These are phyloP conservation scores for Meiosimyza decipiens DNA, from an alignment of 2,888 invertebrate genomes.

Conservation along the genomic window DNA sequence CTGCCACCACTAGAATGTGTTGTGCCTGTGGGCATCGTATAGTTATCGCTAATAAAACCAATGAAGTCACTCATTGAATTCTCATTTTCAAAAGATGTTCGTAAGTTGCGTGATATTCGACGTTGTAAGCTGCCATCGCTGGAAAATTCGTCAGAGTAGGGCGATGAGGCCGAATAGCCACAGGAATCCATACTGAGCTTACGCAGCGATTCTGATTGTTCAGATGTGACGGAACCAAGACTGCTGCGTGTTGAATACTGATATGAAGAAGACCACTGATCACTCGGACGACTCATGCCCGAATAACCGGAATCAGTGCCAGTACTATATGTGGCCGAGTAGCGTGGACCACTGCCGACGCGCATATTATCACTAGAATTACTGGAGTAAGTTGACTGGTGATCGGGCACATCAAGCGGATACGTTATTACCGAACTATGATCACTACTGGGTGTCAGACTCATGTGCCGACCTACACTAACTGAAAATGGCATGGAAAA, in stretches of 20 bases:
- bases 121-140: slow-evolving; percentile 72
- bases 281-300: slow-evolving; percentile 61
- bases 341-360: slow-evolving; percentile 49
- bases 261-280: slow-evolving; percentile 62
- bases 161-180: slow-evolving; percentile 56
- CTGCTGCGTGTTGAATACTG: slow-evolving; percentile 66
- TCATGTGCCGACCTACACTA: slow-evolving; percentile 57
- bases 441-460: slow-evolving; percentile 50
- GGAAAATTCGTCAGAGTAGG: slow-evolving; percentile 59
- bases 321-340: slow-evolving; percentile 61
- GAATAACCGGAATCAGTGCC: slow-evolving; percentile 66
- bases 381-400: slow-evolving; percentile 48
- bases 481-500: slow-evolving; percentile 62
- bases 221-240: slow-evolving; percentile 64
- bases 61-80: slow-evolving; percentile 65
- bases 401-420: slow-evolving; percentile 62
- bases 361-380: slow-evolving; percentile 46
- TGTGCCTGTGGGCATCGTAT: slow-evolving; percentile 39
- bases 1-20: slow-evolving; percentile 59
- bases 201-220: slow-evolving; percentile 59
- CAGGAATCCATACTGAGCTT: slow-evolving; percentile 64
- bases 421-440: slow-evolving; percentile 42
- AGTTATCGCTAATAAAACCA: slow-evolving; percentile 64
- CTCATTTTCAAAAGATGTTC: slow-evolving; percentile 66
- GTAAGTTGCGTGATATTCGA: slow-evolving; percentile 71